Conservation (phyloP, 2,888 invertebrate species). For the Brachynemurus nebulosus region DNA sequence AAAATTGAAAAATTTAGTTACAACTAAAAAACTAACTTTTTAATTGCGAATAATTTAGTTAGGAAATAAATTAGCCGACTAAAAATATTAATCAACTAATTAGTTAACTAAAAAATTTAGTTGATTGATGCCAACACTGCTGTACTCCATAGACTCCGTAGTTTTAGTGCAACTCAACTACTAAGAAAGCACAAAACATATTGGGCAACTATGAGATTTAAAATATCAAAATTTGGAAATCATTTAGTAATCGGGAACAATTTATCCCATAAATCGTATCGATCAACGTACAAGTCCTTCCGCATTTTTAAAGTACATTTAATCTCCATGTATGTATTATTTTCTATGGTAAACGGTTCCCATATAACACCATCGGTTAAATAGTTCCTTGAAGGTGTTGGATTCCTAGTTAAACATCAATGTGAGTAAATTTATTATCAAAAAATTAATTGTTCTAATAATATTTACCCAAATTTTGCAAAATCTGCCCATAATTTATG, state of each 20-base stretch:
- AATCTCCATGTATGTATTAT: background rate
- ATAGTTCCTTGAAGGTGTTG: background rate
- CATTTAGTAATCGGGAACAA: background rate
- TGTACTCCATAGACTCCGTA: too few species aligned
- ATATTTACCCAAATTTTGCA: slow-evolving; percentile 29
- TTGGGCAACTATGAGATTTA: too few species aligned
- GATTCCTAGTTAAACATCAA: background rate
- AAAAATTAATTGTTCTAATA: background rate
- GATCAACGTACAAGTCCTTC: background rate
- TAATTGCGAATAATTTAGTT: too few species aligned
- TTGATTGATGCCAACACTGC: too few species aligned
- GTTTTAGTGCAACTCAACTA: too few species aligned
- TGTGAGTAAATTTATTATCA: background rate
- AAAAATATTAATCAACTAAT: too few species aligned
- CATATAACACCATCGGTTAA: background rate
- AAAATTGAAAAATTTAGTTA: too few species aligned
- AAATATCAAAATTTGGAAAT: too few species aligned
- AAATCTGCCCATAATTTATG: slow-evolving; percentile 35
- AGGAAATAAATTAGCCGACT: too few species aligned
- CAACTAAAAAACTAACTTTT: too few species aligned
- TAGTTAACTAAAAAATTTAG: too few species aligned
- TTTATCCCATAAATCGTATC: background rate
- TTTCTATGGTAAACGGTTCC: background rate
- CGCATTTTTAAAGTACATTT: background rate
- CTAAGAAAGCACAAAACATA: too few species aligned